These are phyloP conservation scores for Littorina saxatilis DNA, from an alignment of 1,140 invertebrate genomes.

Conservation along the genomic window DNA sequence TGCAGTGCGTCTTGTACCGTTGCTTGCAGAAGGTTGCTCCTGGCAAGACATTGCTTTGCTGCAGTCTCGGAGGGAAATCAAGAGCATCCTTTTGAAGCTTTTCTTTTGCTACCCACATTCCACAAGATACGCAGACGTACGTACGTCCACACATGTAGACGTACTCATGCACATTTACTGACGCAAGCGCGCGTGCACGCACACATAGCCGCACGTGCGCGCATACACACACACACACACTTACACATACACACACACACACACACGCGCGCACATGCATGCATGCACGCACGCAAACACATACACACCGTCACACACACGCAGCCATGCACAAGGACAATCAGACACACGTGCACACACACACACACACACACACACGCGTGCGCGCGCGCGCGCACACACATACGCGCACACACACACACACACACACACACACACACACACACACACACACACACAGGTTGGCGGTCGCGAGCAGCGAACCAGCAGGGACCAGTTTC, in stretches of 20 bases:
- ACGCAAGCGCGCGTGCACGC: slow-evolving; percentile 2
- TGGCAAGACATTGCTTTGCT: too few relatives aligned
- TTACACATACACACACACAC: background rate
- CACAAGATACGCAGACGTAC: background rate
- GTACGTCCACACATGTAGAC: slow-evolving; percentile 10
- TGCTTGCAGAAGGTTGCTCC: too few relatives aligned
- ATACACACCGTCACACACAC: too few relatives aligned
- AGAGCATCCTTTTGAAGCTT: too few relatives aligned
- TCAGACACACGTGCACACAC: too few relatives aligned
- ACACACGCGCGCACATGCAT: background rate
- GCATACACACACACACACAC: slow-evolving; percentile 22
- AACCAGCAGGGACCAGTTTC: too few relatives aligned
- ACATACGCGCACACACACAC: background rate
- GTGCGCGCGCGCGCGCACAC: background rate
- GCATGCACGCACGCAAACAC: too few relatives aligned
- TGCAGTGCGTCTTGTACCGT: too few relatives aligned
- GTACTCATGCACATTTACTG: background rate
- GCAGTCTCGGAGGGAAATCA: too few relatives aligned
- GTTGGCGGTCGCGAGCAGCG: too few relatives aligned
- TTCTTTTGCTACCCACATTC: background rate
- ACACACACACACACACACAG: background rate
- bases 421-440: background rate
- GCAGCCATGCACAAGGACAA: too few relatives aligned
- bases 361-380: background rate
- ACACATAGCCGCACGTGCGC: slow-evolving; percentile 4